Conservation (phyloP, 2,113 vertebrate species). For the Pygoscelis antarcticus region DNA sequence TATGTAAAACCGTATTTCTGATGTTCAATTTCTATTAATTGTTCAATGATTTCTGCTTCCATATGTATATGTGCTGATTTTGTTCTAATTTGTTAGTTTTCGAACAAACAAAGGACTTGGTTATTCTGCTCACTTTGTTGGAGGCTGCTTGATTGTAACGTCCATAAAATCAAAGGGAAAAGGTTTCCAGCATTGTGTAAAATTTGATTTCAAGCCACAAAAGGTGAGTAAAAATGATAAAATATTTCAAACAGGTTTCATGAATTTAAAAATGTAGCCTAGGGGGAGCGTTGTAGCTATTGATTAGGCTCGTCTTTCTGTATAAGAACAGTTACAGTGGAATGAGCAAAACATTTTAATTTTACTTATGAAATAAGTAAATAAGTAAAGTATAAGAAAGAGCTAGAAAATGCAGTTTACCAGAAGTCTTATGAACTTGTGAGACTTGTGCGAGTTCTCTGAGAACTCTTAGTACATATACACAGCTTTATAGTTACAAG, state of each 20-base stretch:
- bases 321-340: not conserved
- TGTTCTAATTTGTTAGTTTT: constrained; percentile 80
- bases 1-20: not conserved
- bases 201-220: constrained; percentile 98
- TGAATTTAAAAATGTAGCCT: not conserved
- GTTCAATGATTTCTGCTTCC: not conserved
- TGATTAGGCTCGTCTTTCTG: not conserved
- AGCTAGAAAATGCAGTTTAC: not conserved
- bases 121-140: constrained; percentile 98
- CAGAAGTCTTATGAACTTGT: not conserved
- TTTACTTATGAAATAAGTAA: not conserved
- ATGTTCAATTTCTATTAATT: not conserved
- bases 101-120: constrained; percentile 97
- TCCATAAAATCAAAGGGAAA: constrained; percentile 98
- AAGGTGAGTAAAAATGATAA: constrained; percentile 80
- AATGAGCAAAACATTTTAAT: not conserved
- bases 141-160: constrained; percentile 94
- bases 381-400: not conserved
- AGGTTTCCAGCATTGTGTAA: constrained; percentile 98
- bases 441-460: not conserved
- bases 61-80: not conserved
- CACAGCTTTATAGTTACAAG: not conserved
- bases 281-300: not conserved
- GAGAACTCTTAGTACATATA: not conserved
- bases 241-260: not conserved